Evolutionary conservation across 2,797 vertebrate species (phyloP).

Genomic region (Peromyscus melanophrys): DNA sequence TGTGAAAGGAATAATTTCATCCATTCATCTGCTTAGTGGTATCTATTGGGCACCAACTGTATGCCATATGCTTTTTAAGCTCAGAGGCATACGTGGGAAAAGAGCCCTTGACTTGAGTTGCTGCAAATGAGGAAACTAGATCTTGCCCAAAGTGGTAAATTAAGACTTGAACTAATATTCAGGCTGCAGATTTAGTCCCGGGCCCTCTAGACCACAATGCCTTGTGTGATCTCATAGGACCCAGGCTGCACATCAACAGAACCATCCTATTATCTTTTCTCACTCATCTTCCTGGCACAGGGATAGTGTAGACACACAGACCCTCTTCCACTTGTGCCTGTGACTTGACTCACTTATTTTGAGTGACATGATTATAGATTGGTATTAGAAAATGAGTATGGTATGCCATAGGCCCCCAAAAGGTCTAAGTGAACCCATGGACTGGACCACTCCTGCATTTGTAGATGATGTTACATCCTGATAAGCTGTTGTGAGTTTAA

Average conservation of each 20-base stretch:
- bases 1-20: not conserved
- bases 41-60: not conserved
- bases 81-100: not conserved
- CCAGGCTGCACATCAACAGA: not conserved
- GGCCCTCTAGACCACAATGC: not conserved
- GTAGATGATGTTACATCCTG: not conserved
- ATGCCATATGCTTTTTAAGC: not conserved
- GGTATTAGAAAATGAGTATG: slow-evolving; percentile 11
- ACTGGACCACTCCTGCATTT: not conserved
- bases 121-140: not conserved
- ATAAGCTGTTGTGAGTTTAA: not conserved
- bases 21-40: not conserved
- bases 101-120: not conserved
- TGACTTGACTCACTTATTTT: not conserved
- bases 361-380: slow-evolving; percentile 7
- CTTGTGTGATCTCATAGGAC: not conserved
- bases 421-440: not conserved
- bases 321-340: not conserved
- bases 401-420: not conserved
- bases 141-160: not conserved
- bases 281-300: not conserved
- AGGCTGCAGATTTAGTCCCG: not conserved
- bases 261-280: not conserved
- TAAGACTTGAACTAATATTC: not conserved
- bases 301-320: too few relatives aligned